Evolutionary conservation across 2,113 vertebrate genomes (phyloP).

Genomic region (Periophthalmodon schlosseri): DNA sequence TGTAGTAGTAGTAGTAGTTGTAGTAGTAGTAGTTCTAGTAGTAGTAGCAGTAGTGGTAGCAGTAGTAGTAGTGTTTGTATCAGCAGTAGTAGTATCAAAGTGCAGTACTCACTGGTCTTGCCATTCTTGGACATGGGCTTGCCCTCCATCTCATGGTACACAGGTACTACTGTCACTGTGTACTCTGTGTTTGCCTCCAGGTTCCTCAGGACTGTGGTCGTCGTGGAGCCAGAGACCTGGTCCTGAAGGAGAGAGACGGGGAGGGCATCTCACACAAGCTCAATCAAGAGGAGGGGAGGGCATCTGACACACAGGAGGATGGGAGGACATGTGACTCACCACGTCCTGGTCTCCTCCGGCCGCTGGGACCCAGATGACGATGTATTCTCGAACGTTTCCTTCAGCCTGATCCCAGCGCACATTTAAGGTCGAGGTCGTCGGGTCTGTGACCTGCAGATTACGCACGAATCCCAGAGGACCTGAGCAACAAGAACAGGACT

Average conservation of each 20-base stretch:
- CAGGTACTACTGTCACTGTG: constrained; percentile 84
- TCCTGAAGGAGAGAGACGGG: constrained; percentile 67
- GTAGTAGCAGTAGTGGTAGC: no score
- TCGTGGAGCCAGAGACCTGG: constrained; percentile 83
- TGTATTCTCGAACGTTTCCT: constrained; percentile 91
- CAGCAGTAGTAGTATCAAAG: neutral
- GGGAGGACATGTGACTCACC: constrained; percentile 64
- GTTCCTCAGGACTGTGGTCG: constrained; percentile 82
- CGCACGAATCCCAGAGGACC: constrained; percentile 87
- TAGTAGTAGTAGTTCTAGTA: no score
- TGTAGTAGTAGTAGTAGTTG: no score
- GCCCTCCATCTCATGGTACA: constrained; percentile 91
- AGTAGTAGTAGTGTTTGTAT: no score
- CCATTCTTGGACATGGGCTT: constrained; percentile 82
- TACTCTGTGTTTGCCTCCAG: constrained; percentile 87
- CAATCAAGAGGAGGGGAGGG: neutral
- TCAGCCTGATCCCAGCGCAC: constrained; percentile 93
- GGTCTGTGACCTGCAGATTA: constrained; percentile 90
- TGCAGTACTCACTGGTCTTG: constrained; percentile 84
- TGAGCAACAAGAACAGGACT: constrained; percentile 48
- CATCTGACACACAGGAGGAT: constrained; percentile 48
- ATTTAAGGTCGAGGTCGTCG: constrained; percentile 90
- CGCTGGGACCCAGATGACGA: constrained; percentile 81
- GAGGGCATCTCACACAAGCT: constrained; percentile 48
- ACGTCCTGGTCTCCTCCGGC: constrained; percentile 83